Conservation (phyloP, 2,797 vertebrate species). For the Rhinella marina region DNA sequence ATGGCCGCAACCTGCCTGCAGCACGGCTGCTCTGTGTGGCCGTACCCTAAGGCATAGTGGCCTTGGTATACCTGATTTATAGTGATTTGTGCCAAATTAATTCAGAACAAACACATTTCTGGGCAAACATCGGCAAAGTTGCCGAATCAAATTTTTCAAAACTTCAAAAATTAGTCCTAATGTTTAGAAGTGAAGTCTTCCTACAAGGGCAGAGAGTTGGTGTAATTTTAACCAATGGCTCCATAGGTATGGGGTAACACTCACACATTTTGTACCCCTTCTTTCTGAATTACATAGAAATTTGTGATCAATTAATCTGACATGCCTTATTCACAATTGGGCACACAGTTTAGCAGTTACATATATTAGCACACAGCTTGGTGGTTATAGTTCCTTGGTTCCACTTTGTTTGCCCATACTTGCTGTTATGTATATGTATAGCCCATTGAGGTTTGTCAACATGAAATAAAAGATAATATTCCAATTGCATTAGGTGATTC, state of each 20-base stretch:
- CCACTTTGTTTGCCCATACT: neutral
- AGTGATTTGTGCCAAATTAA: no score
- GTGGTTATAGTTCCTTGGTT: neutral
- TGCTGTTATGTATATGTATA: neutral
- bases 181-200: neutral
- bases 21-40: no score
- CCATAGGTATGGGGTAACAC: neutral
- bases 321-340: no score
- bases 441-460: neutral
- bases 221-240: neutral
- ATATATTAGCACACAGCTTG: no score
- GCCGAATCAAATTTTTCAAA: no score
- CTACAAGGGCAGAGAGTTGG: neutral
- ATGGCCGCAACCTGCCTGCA: no score
- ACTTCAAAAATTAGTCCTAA: no score
- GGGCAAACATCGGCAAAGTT: no score
- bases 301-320: neutral
- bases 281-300: neutral
- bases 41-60: no score
- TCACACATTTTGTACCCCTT: neutral
- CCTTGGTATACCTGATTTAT: no score
- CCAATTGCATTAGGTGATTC: neutral
- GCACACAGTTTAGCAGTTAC: no score
- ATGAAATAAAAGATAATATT: neutral
- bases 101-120: no score